A percentile compares a stretch with the other conserved stretches of the same genome.
Evolutionary conservation across 2,113 vertebrate genomes (phyloP).

Genomic region (Dendrocopos noguchii): DNA sequence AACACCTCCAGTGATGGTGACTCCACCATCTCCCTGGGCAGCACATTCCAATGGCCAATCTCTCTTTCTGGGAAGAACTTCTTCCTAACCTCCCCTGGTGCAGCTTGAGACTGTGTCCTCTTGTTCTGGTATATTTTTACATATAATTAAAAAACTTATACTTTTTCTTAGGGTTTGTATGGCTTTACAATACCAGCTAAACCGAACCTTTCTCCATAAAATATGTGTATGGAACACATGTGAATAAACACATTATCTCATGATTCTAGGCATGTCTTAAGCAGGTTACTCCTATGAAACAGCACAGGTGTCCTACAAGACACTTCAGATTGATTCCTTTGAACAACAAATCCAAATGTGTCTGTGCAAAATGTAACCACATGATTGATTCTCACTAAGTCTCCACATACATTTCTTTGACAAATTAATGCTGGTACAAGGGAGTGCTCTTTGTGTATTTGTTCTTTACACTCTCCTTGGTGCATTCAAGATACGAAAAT

Average conservation of each 20-base stretch:
- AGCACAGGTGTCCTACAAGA: background rate
- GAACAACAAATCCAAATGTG: background rate
- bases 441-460: background rate
- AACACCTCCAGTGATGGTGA: too few species aligned
- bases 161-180: background rate
- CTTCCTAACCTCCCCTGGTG: too few species aligned
- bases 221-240: background rate
- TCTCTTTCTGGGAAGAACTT: too few species aligned
- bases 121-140: background rate
- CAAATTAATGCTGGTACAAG: too few species aligned
- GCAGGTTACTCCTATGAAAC: background rate
- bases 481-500: background rate
- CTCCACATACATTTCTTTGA: background rate
- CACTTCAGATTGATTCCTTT: background rate
- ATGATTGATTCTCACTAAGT: background rate
- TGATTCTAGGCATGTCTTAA: background rate
- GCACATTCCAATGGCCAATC: too few species aligned
- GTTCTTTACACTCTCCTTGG: background rate
- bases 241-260: background rate
- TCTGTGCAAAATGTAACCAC: background rate
- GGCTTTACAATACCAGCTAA: background rate
- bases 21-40: too few species aligned
- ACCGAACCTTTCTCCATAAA: background rate
- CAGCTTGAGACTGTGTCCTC: too few species aligned
- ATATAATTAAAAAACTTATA: background rate